A percentile compares a stretch with the other conserved stretches of the same genome.
Conservation (phyloP, 2,888 invertebrate species). For the Chalcosyrphus nemorum region DNA sequence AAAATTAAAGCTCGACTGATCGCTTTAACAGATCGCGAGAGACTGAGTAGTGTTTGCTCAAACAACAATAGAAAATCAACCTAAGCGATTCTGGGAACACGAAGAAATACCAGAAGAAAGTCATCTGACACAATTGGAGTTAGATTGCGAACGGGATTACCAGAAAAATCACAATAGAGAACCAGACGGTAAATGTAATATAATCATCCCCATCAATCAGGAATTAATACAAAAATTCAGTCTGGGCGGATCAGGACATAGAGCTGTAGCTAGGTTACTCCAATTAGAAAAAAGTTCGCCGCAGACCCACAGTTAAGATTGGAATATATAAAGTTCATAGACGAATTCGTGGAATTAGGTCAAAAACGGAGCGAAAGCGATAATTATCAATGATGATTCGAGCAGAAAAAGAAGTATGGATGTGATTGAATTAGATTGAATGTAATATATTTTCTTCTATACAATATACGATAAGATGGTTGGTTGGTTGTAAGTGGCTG, state of each 20-base stretch:
- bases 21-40: too few species aligned
- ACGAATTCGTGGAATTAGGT: neutral
- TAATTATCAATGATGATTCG: too few species aligned
- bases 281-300: neutral
- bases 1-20: too few species aligned
- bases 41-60: too few species aligned
- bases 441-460: too few species aligned
- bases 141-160: neutral
- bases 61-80: neutral
- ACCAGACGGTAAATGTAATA: neutral
- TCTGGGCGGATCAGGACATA: neutral
- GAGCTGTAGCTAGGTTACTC: conserved; percentile 3
- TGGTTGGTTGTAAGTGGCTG: too few species aligned
- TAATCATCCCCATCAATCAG: neutral
- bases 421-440: too few species aligned
- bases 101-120: neutral
- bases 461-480: too few species aligned
- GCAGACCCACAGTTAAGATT: neutral
- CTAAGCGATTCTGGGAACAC: neutral
- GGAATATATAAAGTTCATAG: neutral
- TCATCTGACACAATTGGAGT: neutral
- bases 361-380: too few species aligned
- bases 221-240: neutral
- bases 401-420: too few species aligned
- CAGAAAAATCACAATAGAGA: neutral